These are phyloP conservation scores for Orthonevra nobilis DNA, from an alignment of 2,888 invertebrate species.

Conservation along the genomic window DNA sequence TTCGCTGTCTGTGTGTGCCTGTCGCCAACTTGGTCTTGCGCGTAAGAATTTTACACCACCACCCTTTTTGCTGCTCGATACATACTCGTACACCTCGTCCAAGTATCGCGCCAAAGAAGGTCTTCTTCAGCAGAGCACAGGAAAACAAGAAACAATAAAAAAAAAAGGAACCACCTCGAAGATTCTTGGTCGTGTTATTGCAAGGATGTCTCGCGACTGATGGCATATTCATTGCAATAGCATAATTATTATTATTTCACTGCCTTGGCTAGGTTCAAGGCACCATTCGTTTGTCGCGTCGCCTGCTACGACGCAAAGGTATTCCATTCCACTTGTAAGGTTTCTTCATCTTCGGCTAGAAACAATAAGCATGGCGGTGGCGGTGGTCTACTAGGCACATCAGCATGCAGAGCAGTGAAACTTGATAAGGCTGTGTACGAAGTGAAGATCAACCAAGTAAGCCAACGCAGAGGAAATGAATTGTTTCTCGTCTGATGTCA, in stretches of 20 bases:
- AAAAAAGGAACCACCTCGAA: slow-evolving; percentile 8
- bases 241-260: slow-evolving; percentile 36
- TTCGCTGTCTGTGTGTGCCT: slow-evolving; percentile 3
- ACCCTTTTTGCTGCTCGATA: neutral
- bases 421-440: slow-evolving; percentile 3
- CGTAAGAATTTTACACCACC: slow-evolving; percentile 36
- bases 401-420: slow-evolving; percentile 11
- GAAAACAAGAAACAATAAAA: neutral
- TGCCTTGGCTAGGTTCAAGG: slow-evolving; percentile 55
- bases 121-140: neutral
- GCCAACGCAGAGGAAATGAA: slow-evolving; percentile 32
- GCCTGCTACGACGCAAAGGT: slow-evolving; percentile 21
- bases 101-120: slow-evolving; percentile 50
- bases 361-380: slow-evolving; percentile 44
- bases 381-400: neutral
- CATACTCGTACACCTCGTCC: no score
- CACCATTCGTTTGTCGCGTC: slow-evolving; percentile 39
- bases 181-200: no score
- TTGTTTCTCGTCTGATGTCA: slow-evolving; percentile 62
- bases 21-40: slow-evolving; percentile 56
- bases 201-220: slow-evolving; percentile 63
- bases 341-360: slow-evolving; percentile 40
- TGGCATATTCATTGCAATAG: slow-evolving; percentile 22
- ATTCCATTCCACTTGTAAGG: slow-evolving; percentile 46
- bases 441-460: neutral